Evolutionary conservation across 2,797 vertebrate genomes (phyloP), one percentile per base, ranked within the genome.

Genomic region (Lutra lutra): DNA sequence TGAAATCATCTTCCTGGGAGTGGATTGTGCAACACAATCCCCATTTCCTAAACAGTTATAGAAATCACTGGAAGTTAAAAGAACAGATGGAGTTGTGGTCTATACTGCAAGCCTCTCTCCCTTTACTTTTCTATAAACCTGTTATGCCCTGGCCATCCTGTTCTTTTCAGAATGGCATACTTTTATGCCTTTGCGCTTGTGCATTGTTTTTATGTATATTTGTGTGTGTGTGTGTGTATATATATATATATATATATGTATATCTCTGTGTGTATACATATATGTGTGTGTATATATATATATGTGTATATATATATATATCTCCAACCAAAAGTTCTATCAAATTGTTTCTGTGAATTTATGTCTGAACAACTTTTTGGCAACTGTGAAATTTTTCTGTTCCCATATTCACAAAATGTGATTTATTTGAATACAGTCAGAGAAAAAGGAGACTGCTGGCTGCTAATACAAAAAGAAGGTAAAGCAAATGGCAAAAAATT

Each of bases 381-480:
- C 92, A 91, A 92, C 17, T 82, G 25, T 95, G 60, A 82, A 94
- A 43, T 60, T 82, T 85, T 95, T 97, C 29, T 87, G 51, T 95
- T 91, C 32, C 32, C 77, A 15, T 64, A 56, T 54, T 62, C 17
- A 92, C n/a, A 94, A 64, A 96, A 84, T 70, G 18, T 92, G 56
- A 93, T 95, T 95, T 68, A 86, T 73, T 64, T 94, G 35, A 96
- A 17, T 86, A 78, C 5, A 82, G 15, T 91, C 60, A 43, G 62
- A 94, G n/a, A 54, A 73, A 86, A 97, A 91, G 25, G 27, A 93
- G 89, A 91, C 56, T 66, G 20, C 14, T 73, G 35, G 35, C 90
- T 92, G 54, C 46, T 96, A 80, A 68, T 64, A 89, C 79, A 84
- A 95, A 91, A 82, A 12, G n/a, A 89, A 96, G 46, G 56, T 79